Percentiles rank a stretch among this genome's conserved stretches.
Evolutionary conservation across 2,113 vertebrate species (phyloP).

Genomic region (Mormoops blainvillei): DNA sequence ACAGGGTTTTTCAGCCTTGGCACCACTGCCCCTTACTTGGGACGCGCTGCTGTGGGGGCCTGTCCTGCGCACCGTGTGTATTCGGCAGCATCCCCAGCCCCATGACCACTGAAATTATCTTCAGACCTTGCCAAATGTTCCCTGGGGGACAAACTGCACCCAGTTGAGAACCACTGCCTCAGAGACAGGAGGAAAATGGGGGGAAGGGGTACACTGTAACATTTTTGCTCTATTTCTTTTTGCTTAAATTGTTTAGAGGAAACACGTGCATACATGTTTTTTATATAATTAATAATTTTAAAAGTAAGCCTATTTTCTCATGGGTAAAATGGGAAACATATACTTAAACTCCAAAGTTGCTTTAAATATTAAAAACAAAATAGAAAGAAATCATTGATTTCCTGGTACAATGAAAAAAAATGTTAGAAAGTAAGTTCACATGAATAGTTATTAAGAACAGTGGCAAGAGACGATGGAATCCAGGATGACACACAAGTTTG

Average conservation of each 20-base stretch:
- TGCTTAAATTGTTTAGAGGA: neutral
- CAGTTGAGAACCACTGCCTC: neutral
- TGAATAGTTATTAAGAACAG: neutral
- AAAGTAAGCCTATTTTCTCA: neutral
- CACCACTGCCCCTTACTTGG: neutral
- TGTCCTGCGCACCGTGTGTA: neutral
- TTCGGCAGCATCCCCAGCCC: neutral
- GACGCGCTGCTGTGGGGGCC: neutral
- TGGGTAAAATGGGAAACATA: neutral
- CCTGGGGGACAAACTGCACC: neutral
- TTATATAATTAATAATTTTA: neutral
- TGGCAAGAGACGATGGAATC: neutral
- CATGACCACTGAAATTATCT: neutral
- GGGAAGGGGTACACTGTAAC: neutral
- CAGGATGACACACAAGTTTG: neutral
- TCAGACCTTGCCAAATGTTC: neutral
- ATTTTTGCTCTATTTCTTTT: neutral
- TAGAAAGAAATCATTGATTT: neutral
- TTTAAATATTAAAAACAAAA: neutral
- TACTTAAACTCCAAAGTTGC: neutral
- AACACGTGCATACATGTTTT: neutral
- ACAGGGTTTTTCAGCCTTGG: neutral
- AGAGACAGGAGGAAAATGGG: neutral
- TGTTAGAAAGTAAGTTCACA: neutral
- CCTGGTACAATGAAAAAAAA: neutral